A percentile compares a stretch with the other conserved stretches of the same genome.
phyloP scores from a whole-genome alignment of 2,113 vertebrate species.

The Anguilla rostrata region DNA sequence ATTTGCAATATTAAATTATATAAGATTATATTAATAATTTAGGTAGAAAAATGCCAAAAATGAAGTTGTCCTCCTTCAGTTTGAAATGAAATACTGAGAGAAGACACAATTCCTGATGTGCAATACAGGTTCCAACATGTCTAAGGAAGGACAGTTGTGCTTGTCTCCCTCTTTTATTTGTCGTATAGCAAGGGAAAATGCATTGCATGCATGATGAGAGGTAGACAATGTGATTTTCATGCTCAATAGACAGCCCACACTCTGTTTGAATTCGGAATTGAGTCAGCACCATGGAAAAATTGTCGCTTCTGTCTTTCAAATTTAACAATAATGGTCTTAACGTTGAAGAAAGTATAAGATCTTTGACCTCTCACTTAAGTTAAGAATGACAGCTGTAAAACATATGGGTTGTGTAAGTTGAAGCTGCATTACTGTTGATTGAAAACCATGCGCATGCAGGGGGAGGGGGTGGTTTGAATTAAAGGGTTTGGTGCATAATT shows the following conservation, averaged over 20 bases:
- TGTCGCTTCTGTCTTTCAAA: neutral
- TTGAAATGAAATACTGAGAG: constrained; percentile 12
- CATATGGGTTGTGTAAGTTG: neutral
- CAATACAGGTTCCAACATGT: neutral
- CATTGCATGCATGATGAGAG: neutral
- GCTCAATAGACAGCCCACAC: neutral
- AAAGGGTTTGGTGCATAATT: neutral
- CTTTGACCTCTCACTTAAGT: neutral
- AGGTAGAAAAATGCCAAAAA: neutral
- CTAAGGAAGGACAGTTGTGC: neutral
- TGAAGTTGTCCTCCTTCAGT: too few species aligned
- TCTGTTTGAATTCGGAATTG: neutral
- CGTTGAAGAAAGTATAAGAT: neutral
- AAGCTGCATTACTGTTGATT: constrained; percentile 1
- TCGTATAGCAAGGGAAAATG: neutral
- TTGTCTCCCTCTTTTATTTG: neutral
- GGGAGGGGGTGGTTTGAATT: neutral
- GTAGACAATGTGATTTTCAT: neutral
- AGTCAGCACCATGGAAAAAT: neutral
- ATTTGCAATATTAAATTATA: too few species aligned
- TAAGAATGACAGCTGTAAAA: neutral
- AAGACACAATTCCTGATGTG: neutral
- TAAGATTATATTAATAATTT: neutral
- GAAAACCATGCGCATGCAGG: neutral
- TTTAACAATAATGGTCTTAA: neutral